These are phyloP conservation scores for Parazoanthus darwini DNA, from an alignment of 92 coral and sea anemone species.

Conservation along the genomic window DNA sequence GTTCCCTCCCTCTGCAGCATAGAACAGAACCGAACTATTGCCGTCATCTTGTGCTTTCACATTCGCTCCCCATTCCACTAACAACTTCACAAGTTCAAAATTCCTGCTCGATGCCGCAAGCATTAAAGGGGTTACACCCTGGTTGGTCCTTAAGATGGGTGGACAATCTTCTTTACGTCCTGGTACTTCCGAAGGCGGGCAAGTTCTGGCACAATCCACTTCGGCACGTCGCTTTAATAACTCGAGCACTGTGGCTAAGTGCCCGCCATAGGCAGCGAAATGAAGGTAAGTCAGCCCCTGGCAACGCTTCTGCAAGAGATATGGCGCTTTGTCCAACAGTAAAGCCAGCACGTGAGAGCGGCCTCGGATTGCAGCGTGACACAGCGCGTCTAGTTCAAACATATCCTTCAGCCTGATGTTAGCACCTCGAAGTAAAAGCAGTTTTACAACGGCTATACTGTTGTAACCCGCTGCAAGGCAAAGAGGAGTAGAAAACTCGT, in stretches of 20 bases:
- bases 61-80: constrained; percentile 36
- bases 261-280: constrained; percentile 38
- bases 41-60: constrained; percentile 33
- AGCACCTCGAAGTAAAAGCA: constrained; percentile 26
- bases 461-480: constrained; percentile 40
- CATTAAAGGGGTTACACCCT: constrained; percentile 39
- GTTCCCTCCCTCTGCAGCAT: constrained; percentile 39
- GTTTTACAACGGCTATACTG: neutral
- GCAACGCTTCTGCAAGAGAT: constrained; percentile 34
- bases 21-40: constrained; percentile 33
- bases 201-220: constrained; percentile 24
- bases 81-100: constrained; percentile 11
- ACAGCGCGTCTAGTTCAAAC: constrained; percentile 34
- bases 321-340: constrained; percentile 2
- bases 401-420: constrained; percentile 21
- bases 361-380: constrained; percentile 41
- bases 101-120: constrained; percentile 39
- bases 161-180: constrained; percentile 40
- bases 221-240: constrained; percentile 17
- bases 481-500: constrained; percentile 31
- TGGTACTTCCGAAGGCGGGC: constrained; percentile 17
- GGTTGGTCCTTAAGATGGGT: constrained; percentile 27
- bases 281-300: constrained; percentile 37
- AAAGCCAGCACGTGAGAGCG: constrained; percentile 13
- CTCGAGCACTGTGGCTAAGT: constrained; percentile 18